Base-by-base conservation (phyloP, 1,140 invertebrate genomes). In the Odontomachus brunneus region DNA sequence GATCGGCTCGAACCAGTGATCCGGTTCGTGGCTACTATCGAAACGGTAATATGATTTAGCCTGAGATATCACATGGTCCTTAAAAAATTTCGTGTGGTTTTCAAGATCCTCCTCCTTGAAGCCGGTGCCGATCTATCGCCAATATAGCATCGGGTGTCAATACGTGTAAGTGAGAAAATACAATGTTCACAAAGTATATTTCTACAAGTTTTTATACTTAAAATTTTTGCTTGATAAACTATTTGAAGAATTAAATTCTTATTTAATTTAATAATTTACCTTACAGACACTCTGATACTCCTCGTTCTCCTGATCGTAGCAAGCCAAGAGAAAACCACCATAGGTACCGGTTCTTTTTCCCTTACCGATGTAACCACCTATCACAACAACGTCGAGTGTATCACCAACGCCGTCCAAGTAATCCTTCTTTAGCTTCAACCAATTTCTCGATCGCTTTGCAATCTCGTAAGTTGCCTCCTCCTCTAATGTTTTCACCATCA, bases 401-500 rank as follows among this genome's bases (percentile, higher is more conserved):
- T 99, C 98, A 0, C 98, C 98, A 17, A 98, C 97, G 60, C 98
- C 98, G 44, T 99, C 98, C 75, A 99, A 94, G 94, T 99, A 99
- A 95, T 63, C 29, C 29, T 33, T n/a, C 15, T 33, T 63, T 7
- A 63, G 17, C 3, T 63, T 38, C 29, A 63, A 33, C 26, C 26
- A 63, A 33, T 99, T 99, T 83, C 97, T 96, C 0, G 99, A 99
- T 57, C 99, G 94, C 92, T 99, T 99, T 0, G 99, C 99, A 89
- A 99, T 99, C 95, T 99, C 99, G 94, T 99, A 99, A 0, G 97
- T 98, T 0, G 99, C 98, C 90, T 99, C 97, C 78, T 97, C 96
- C 89, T 98, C 96, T 49, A 99, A 94, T 0, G 98, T 98, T 95
- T 99, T 99, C 0, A 99, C 98, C 99, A 99, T 99, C 11, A 99